These are phyloP conservation scores for Cydia fagiglandana DNA, from an alignment of 1,140 invertebrate genomes.

Conservation along the genomic window DNA sequence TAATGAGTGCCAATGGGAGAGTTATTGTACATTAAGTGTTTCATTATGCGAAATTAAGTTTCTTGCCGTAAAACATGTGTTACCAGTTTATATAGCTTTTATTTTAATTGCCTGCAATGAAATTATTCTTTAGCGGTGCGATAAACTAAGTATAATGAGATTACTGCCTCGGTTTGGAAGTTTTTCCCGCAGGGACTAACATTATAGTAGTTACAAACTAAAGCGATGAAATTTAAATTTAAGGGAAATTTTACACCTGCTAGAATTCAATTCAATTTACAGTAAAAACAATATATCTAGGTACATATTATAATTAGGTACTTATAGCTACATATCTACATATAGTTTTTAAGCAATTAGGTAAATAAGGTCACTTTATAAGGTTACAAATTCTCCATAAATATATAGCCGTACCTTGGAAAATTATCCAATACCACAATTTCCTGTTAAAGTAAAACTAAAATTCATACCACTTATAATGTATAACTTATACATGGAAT, in stretches of 20 bases:
- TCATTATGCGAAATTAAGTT: slow-evolving; percentile 27
- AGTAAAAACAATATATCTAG: too few species aligned
- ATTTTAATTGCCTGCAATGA: not conserved
- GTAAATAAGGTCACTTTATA: too few species aligned
- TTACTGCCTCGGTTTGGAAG: not conserved
- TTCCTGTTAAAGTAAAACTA: too few species aligned
- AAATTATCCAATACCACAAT: too few species aligned
- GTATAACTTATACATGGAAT: too few species aligned
- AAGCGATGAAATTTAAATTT: not conserved
- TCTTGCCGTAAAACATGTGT: slow-evolving; percentile 24
- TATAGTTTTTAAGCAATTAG: too few species aligned
- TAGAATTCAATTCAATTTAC: too few species aligned
- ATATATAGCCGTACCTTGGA: too few species aligned
- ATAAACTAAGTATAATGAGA: not conserved
- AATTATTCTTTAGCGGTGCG: not conserved
- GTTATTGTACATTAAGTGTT: slow-evolving; percentile 21
- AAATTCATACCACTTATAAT: too few species aligned
- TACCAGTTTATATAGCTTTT: slow-evolving; percentile 4
- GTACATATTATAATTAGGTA: too few species aligned
- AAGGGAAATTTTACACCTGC: not conserved
- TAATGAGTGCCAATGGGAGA: slow-evolving; percentile 27
- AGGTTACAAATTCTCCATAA: too few species aligned
- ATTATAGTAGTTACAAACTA: not conserved
- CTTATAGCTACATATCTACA: too few species aligned
- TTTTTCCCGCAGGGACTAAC: not conserved